Evolutionary conservation across 2,888 invertebrate genomes (phyloP), one percentile per base, ranked within the genome.

Genomic region (Leptogaster cylindrica): DNA sequence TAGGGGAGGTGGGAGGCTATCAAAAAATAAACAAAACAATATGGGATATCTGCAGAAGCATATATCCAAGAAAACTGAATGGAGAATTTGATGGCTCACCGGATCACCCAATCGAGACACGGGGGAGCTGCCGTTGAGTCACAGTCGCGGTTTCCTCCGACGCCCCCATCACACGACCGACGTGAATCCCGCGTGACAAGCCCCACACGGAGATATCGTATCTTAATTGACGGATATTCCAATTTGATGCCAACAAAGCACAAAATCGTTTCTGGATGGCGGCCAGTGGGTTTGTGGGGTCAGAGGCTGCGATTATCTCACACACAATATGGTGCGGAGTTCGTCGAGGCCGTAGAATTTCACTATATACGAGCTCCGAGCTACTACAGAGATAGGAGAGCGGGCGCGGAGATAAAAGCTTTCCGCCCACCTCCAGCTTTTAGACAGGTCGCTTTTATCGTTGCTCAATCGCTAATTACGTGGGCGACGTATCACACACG

Each of bases 181-280:
- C 16, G 46, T 20, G 46, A 20, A 46, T 46, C 20, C 20, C 20
- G 16, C 20, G 10, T 46, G 16, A 46, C 12, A 8, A 20, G 5
- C n/a, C 10, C 36, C 36, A 10, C 14, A 10, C 2, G 6, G n/a
- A n/a, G n/a, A n/a, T n/a, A n/a, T n/a, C n/a, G 46, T 10, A 16
- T 16, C 46, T 46, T 46, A 46, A 46, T 46, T 46, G 46, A 46
- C 20, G 46, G 46, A 46, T 46, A 20, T 16, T 20, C 16, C 46
- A 46, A 46, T 46, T 18, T 46, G 16, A 6, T 18, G 46, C 46
- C 46, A 46, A 20, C 46, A 18, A 46, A 46, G 46, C 46, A 46
- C 20, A 46, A 46, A 46, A 46, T n/a, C n/a, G n/a, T n/a, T n/a
- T 20, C 20, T 20, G 46, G 20, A 46, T 16, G 18, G 16, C 46